Conservation (phyloP, 2,888 invertebrate species). For the Athetis lepigone region DNA sequence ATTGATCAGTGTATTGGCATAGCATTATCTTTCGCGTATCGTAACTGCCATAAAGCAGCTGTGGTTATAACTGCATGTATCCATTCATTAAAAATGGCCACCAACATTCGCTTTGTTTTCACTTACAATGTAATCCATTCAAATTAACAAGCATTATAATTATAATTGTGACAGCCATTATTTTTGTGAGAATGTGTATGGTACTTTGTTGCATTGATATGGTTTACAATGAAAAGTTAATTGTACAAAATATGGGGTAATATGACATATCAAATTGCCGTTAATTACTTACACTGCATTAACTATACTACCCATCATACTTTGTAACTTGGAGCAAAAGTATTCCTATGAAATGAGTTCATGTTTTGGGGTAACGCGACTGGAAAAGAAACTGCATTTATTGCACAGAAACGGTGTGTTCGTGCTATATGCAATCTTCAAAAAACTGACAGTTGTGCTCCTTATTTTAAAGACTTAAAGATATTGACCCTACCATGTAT, state of each 20-base stretch:
- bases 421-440: no score
- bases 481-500: no score
- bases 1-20: conserved; percentile 13
- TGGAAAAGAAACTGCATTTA: no score
- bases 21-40: conserved; percentile 6
- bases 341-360: no score
- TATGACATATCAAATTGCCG: no score
- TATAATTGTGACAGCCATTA: conserved; percentile 23
- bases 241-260: neutral
- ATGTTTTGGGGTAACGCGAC: no score
- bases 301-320: no score
- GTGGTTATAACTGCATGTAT: neutral
- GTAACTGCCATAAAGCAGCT: conserved; percentile 22
- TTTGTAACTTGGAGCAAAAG: no score
- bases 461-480: no score
- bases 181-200: conserved; percentile 4
- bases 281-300: no score
- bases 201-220: conserved; percentile 12
- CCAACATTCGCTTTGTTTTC: conserved; percentile 14
- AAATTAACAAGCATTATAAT: conserved; percentile 6
- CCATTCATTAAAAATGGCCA: conserved; percentile 14
- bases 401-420: no score
- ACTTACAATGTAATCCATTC: conserved; percentile 14
- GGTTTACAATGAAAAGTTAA: neutral
- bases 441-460: no score